Evolutionary conservation across 2,888 invertebrate species (phyloP), one percentile per base, ranked within the genome.

Genomic region (Ctenicera cuprea): DNA sequence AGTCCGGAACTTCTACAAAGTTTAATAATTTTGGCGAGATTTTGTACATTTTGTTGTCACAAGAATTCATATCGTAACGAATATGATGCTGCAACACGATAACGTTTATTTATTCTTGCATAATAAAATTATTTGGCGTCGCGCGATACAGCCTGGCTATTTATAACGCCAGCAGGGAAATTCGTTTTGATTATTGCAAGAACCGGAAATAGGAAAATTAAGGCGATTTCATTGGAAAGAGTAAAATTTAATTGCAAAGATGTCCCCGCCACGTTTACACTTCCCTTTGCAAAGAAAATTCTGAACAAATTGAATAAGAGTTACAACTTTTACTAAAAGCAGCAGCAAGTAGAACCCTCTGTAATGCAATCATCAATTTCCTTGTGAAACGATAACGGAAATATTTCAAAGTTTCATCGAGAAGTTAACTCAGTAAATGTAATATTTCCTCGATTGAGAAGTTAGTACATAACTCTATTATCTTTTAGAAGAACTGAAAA

Each of bases 371-470:
- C 74, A 57, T 70, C 70, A 70, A 70, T 74, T 74, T 74, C 74
- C 59, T 70, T 70, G 64, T 52, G 73, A 73, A 76, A 78, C 77
- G 77, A 77, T 78, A 78, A 78, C 77, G 78, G 78, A 77, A 77
- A 77, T 78, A 77, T 77, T 77, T 78, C 76, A 68, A 78, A 78
- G 76, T 77, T 78, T 78, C 78, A 77, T 72, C 76, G 75, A 72
- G 71, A 71, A 77, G 77, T 76, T 78, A 76, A 78, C 77, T 78
- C 71, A 54, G 77, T 73, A 77, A 77, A 78, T 77, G 74, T 74
- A 77, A 78, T 76, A 78, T 75, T 77, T 77, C 77, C 76, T 75
- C 78, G 78, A 78, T 78, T 78, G 78, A 77, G 76, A 77, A 77
- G 77, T 78, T 78, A 75, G 77, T 77, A 74, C 74, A 66, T 77